Conservation (phyloP, 1,140 invertebrate genomes). For the Sitophilus oryzae region DNA sequence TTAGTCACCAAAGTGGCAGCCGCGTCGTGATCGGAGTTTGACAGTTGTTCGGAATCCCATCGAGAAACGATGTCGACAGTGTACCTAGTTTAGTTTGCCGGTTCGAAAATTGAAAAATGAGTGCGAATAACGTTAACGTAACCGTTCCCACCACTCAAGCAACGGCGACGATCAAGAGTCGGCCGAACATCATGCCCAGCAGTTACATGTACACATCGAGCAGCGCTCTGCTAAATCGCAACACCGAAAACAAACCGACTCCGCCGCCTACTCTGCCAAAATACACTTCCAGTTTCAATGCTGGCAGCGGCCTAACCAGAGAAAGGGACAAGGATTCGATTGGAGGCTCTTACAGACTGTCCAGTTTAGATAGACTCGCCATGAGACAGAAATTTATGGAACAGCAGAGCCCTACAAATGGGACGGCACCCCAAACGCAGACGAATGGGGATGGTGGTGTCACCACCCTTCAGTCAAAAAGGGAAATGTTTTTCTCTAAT, state of each 20-base stretch:
- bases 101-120: constrained; percentile 34
- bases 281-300: constrained; percentile 55
- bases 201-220: constrained; percentile 45
- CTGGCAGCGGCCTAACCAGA: constrained; percentile 47
- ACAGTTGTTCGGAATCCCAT: constrained; percentile 7
- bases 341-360: constrained; percentile 53
- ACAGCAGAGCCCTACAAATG: constrained; percentile 36
- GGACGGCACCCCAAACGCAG: constrained; percentile 33
- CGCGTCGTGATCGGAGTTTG: constrained; percentile 13
- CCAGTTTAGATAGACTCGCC: constrained; percentile 59
- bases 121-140: constrained; percentile 43
- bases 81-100: constrained; percentile 8
- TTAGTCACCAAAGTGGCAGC: constrained; percentile 24
- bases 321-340: constrained; percentile 49
- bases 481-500: constrained; percentile 43
- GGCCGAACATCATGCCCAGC: constrained; percentile 45
- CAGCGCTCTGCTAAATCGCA: constrained; percentile 42
- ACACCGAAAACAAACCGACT: constrained; percentile 45
- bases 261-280: constrained; percentile 57
- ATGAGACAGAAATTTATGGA: constrained; percentile 61
- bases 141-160: constrained; percentile 39
- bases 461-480: constrained; percentile 36
- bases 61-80: constrained; percentile 16
- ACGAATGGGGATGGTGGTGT: constrained; percentile 28
- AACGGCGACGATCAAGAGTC: constrained; percentile 42